Evolutionary conservation across 1,140 invertebrate genomes (phyloP).

Genomic region (Nomia melanderi): DNA sequence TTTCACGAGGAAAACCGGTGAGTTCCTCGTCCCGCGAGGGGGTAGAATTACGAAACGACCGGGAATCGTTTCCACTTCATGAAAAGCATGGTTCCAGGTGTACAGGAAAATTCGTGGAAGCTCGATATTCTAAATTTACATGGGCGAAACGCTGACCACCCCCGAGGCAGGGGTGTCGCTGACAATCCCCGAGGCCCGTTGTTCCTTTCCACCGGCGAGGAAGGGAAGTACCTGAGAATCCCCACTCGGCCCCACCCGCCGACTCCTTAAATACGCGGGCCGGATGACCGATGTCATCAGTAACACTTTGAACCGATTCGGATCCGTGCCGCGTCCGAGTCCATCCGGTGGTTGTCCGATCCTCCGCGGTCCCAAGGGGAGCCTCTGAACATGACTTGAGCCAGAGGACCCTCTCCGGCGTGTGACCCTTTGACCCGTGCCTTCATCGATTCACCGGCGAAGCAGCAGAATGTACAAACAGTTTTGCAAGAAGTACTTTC

Average conservation of each 20-base stretch:
- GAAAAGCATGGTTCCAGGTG: no score
- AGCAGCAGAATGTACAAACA: slow-evolving; percentile 11
- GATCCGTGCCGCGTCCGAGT: not conserved
- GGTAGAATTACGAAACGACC: no score
- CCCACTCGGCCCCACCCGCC: slow-evolving; percentile 31
- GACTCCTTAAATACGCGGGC: slow-evolving; percentile 36
- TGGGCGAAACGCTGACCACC: no score
- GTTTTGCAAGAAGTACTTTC: slow-evolving; percentile 3
- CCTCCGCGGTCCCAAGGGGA: not conserved
- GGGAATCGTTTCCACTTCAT: no score
- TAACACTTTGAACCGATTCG: slow-evolving; percentile 13
- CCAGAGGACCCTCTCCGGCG: no score
- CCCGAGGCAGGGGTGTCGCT: not conserved
- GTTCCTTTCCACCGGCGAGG: not conserved
- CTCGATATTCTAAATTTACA: no score
- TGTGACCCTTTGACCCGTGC: not conserved
- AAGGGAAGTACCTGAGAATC: slow-evolving; percentile 34
- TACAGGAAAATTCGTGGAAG: no score
- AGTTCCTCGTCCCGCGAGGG: no score
- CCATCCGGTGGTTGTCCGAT: not conserved
- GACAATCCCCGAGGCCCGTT: not conserved
- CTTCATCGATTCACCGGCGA: not conserved
- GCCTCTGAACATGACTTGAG: slow-evolving; percentile 8
- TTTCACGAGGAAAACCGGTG: no score
- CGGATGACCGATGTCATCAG: slow-evolving; percentile 49